phyloP scores from a whole-genome alignment of 2,888 invertebrate genomes.

The Lymantria monacha region DNA sequence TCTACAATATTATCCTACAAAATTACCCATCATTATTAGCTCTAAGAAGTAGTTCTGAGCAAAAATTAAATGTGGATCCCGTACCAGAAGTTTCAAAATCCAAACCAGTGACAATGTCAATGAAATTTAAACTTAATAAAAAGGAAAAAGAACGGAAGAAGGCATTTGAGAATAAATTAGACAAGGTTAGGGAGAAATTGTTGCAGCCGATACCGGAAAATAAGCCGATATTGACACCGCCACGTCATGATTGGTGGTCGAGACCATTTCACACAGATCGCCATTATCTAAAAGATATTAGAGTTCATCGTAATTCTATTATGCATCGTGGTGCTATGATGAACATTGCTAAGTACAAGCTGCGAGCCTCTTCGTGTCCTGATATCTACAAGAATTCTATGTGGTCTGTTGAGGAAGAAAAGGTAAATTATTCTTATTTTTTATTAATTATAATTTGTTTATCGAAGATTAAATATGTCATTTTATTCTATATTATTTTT shows the following conservation, averaged over 20 bases:
- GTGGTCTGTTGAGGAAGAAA: constrained; percentile 89
- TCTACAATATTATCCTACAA: constrained; percentile 87
- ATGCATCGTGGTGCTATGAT: constrained; percentile 94
- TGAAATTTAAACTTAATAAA: constrained; percentile 79
- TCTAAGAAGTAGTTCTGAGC: constrained; percentile 85
- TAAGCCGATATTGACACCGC: constrained; percentile 55
- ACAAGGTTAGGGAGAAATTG: constrained; percentile 63
- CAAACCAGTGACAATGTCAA: constrained; percentile 84
- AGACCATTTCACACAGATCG: constrained; percentile 83
- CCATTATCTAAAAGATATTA: constrained; percentile 86
- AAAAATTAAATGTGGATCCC: constrained; percentile 72
- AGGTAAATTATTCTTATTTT: constrained; percentile 67
- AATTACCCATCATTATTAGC: constrained; percentile 87
- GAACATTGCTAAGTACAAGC: constrained; percentile 90
- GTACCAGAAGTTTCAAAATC: constrained; percentile 51
- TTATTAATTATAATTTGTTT: background rate
- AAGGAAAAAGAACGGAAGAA: constrained; percentile 50
- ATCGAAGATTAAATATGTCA: background rate
- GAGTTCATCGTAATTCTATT: constrained; percentile 90
- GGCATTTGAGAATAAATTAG: constrained; percentile 68
- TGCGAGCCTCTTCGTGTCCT: constrained; percentile 95
- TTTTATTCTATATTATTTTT: background rate
- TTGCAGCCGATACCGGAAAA: constrained; percentile 73
- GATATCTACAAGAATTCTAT: constrained; percentile 94
- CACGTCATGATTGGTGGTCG: constrained; percentile 66